Percentiles rank a stretch among this genome's conserved stretches.
Evolutionary conservation across 2,888 invertebrate genomes (phyloP).

Genomic region (Caenorhabditis sp.): DNA sequence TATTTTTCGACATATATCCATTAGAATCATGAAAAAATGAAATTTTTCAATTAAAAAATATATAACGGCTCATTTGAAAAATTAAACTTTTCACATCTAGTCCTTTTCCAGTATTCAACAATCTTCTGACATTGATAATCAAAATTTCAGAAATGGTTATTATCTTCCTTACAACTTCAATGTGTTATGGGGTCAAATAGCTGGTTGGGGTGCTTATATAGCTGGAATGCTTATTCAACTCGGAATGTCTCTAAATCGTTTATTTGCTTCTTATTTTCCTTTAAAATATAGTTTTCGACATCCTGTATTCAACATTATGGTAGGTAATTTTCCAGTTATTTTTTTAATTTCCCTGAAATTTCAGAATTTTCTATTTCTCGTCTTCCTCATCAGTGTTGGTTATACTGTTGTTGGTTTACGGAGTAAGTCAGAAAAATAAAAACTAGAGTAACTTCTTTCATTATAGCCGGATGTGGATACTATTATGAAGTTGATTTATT

Average conservation of each 20-base stretch:
- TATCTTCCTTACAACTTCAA: constrained; percentile 22
- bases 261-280: constrained; percentile 27
- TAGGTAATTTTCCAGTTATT: constrained; percentile 3
- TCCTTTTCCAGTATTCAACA: no score
- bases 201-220: constrained; percentile 29
- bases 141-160: constrained; percentile 11
- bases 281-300: constrained; percentile 8
- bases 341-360: no score
- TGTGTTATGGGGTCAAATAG: constrained; percentile 28
- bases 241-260: constrained; percentile 18
- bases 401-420: constrained; percentile 20
- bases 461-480: constrained; percentile 35
- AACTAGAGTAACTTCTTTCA: no score
- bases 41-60: constrained; percentile 9
- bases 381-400: neutral
- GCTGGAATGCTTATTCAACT: constrained; percentile 23
- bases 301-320: constrained; percentile 9
- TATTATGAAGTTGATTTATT: constrained; percentile 20
- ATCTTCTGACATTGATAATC: neutral
- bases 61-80: no score
- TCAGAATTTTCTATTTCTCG: constrained; percentile 18
- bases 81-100: no score
- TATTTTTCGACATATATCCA: neutral
- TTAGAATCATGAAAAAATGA: neutral
- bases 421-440: constrained; percentile 1